phyloP scores from a whole-genome alignment of 2,888 invertebrate genomes.

The Trissolcus brochymenae region DNA sequence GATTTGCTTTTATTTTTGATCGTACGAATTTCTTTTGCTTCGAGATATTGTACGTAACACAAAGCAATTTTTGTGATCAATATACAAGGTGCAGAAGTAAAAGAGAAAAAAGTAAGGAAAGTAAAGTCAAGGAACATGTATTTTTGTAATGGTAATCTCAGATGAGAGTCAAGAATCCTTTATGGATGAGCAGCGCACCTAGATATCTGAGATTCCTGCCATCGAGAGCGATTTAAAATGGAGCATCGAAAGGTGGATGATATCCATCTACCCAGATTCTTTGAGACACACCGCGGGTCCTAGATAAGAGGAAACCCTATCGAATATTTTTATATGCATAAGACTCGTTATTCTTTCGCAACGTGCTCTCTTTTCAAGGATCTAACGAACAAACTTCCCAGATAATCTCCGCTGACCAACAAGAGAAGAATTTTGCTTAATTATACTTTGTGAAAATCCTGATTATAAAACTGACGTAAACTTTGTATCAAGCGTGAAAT shows the following conservation, averaged over 20 bases:
- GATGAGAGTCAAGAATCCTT: conserved; percentile 52
- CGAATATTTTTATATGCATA: conserved; percentile 73
- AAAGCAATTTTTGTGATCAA: conserved; percentile 52
- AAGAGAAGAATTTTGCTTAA: not conserved
- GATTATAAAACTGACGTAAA: not conserved
- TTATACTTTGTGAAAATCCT: not conserved
- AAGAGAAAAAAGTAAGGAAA: conserved; percentile 9
- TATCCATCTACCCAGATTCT: conserved; percentile 49
- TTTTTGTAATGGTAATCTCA: conserved; percentile 41
- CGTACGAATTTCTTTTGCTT: conserved; percentile 37
- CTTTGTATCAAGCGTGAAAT: not conserved
- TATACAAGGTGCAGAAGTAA: conserved; percentile 25
- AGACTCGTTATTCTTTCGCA: conserved; percentile 66
- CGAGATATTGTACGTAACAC: conserved; percentile 37
- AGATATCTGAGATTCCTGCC: conserved; percentile 51
- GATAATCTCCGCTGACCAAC: not conserved
- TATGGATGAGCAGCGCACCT: conserved; percentile 48
- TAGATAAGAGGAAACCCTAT: conserved; percentile 60
- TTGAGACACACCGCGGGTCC: conserved; percentile 36
- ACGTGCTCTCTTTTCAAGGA: conserved; percentile 49
- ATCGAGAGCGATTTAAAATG: conserved; percentile 56
- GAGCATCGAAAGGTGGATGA: conserved; percentile 47
- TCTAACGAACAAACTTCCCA: conserved; percentile 52
- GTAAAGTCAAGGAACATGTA: conserved; percentile 30
- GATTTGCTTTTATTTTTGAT: conserved; percentile 41